Conservation (phyloP, 2,888 invertebrate genomes). For the Aporophyla lueneburgensis region DNA sequence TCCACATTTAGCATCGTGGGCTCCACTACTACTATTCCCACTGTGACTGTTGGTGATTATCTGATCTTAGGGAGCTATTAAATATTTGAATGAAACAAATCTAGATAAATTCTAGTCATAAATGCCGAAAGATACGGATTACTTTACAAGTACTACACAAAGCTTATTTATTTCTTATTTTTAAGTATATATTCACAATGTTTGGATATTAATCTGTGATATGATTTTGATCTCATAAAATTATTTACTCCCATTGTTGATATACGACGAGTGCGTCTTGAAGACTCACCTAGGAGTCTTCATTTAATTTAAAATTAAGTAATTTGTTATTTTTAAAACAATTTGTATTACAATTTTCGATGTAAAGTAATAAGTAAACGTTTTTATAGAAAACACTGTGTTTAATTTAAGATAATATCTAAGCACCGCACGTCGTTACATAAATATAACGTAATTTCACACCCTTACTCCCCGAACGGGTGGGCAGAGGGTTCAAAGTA, state of each 20-base stretch:
- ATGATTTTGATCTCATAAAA: constrained; percentile 72
- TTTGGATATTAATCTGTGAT: constrained; percentile 69
- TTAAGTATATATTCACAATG: constrained; percentile 23
- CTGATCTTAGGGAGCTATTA: no score
- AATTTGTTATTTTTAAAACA: constrained; percentile 49
- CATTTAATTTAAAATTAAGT: neutral
- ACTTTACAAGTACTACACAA: neutral
- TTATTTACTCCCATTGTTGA: constrained; percentile 36
- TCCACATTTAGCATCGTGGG: no score
- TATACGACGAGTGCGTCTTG: constrained; percentile 34
- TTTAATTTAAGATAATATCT: constrained; percentile 22
- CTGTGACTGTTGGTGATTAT: no score
- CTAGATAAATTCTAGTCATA: constrained; percentile 2
- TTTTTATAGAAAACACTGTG: constrained; percentile 47
- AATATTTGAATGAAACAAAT: neutral
- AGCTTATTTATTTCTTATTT: constrained; percentile 9
- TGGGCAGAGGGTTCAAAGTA: neutral
- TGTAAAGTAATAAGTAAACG: constrained; percentile 67
- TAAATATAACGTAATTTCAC: neutral
- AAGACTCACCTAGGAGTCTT: constrained; percentile 27
- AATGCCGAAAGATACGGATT: neutral
- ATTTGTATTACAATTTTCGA: constrained; percentile 58
- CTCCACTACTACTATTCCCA: no score
- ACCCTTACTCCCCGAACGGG: neutral
- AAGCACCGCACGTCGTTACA: neutral